Evolutionary conservation across 1,140 invertebrate species (phyloP), one percentile per base, ranked within the genome.

Genomic region (Subanguina moxae): DNA sequence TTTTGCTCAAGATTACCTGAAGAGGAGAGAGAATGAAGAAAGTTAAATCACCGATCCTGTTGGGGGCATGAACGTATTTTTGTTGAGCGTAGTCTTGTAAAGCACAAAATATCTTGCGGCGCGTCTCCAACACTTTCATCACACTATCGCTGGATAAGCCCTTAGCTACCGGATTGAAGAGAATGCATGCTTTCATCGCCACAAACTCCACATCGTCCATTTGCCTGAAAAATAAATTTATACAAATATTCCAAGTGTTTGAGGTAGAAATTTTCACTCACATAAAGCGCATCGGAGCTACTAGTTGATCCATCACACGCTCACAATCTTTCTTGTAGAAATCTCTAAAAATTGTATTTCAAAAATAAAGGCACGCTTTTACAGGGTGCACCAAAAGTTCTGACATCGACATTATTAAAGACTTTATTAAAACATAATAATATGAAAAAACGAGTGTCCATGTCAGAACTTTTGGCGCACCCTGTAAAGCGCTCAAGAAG

Each of bases 201-300:
- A 82, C 78, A 58, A 82, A 82, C 64, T 82, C 80, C 13, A 72
- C 68, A 28, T 81, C 77, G 45, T 82, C 78, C 23, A 82, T 73
- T 57, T 80, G 64, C 52, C 82, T 67, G 46, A 77, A 21, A 52
- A 21, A 15, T 21, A 8, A 52, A 52, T 3, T 52, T 15, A 25
- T 21, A 52, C 43, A 52, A 25, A 21, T 25, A 52, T 52, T 52
- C 17, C n/a, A n/a, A n/a, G n/a, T n/a, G n/a, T n/a, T 52, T 21
- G 23, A 52, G 3, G 17, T 15, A 52, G 8, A 15, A 19, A 8
- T 15, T 13, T 45, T 25, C 3, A 52, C 23, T 52, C 17, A 25
- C 48, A 52, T 52, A 52, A 52, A 81, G 15, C 80, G 59, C 80
- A 82, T 82, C 23, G 80, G 80, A 19, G 77, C 76, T 1, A 82